Evolutionary conservation across 2,113 vertebrate species (phyloP).

Genomic region (Vidua chalybeata): DNA sequence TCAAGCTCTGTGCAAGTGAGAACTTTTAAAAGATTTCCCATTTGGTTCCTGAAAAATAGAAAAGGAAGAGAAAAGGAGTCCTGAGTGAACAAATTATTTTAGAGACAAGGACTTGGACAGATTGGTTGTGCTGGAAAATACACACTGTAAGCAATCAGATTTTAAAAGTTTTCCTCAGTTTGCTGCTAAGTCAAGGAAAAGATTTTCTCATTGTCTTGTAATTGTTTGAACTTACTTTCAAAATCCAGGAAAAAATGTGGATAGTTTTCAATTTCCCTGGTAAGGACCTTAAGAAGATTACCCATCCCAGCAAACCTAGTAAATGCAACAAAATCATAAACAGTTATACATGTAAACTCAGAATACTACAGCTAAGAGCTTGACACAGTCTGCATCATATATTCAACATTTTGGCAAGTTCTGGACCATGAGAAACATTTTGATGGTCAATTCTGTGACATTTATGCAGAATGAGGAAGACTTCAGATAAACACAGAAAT

Average conservation of each 20-base stretch:
- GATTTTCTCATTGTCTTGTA: slow-evolving; percentile 26
- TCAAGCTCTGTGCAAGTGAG: slow-evolving; percentile 92
- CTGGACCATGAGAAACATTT: slow-evolving; percentile 5
- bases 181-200: slow-evolving; percentile 54
- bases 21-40: slow-evolving; percentile 91
- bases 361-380: slow-evolving; percentile 8
- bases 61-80: slow-evolving; percentile 64
- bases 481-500: background rate
- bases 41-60: slow-evolving; percentile 86
- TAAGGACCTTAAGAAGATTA: slow-evolving; percentile 99
- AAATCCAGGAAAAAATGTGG: slow-evolving; percentile 99
- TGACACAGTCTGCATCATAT: slow-evolving; percentile 23
- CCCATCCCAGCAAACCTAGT: slow-evolving; percentile 99
- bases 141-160: slow-evolving; percentile 12
- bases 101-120: slow-evolving; percentile 44
- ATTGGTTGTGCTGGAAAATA: slow-evolving; percentile 42
- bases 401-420: background rate
- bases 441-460: background rate
- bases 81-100: slow-evolving; percentile 49
- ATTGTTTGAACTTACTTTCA: slow-evolving; percentile 94
- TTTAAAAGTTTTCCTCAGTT: slow-evolving; percentile 41
- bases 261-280: slow-evolving; percentile 99
- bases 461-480: background rate
- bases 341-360: slow-evolving; percentile 56
- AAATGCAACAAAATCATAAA: slow-evolving; percentile 74